Percentiles rank a stretch among this genome's conserved stretches.
Evolutionary conservation across 2,888 invertebrate species (phyloP).

Genomic region (Agonopterix subpropinquella): DNA sequence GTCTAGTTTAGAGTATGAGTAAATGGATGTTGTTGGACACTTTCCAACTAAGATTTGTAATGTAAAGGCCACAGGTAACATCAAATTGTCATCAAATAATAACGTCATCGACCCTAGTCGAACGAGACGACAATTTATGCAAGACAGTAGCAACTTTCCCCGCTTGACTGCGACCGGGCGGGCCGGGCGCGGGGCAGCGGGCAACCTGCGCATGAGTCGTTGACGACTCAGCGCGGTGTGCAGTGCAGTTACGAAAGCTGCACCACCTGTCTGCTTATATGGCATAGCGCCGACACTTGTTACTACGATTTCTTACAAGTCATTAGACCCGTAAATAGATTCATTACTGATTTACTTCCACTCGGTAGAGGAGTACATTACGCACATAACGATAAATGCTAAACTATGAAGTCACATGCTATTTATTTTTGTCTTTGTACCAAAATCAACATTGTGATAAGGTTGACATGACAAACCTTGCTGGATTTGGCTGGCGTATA

Average conservation of each 20-base stretch:
- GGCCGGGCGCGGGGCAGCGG: too few species aligned
- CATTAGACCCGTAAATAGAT: conserved; percentile 8
- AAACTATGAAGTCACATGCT: not conserved
- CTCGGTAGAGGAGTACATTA: not conserved
- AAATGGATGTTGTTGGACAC: too few species aligned
- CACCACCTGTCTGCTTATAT: conserved; percentile 35
- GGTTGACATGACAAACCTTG: conserved; percentile 11
- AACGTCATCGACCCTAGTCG: conserved; percentile 30
- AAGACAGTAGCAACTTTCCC: conserved; percentile 63
- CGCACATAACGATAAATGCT: not conserved
- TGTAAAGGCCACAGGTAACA: conserved; percentile 7
- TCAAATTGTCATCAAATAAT: conserved; percentile 9
- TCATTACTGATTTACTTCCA: not conserved
- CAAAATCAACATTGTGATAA: not conserved
- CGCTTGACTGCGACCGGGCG: conserved; percentile 15
- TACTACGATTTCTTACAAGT: conserved; percentile 26
- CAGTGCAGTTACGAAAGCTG: conserved; percentile 66
- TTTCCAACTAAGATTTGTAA: not conserved
- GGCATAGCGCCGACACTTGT: conserved; percentile 41
- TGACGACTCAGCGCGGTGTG: conserved; percentile 30
- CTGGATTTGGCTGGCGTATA: conserved; percentile 4
- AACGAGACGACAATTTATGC: conserved; percentile 39
- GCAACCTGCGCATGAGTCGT: conserved; percentile 35
- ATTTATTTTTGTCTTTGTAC: not conserved
- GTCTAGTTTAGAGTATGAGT: too few species aligned